These are phyloP conservation scores for Ichneumoninae sp. DNA, from an alignment of 2,888 invertebrate genomes.

Conservation along the genomic window DNA sequence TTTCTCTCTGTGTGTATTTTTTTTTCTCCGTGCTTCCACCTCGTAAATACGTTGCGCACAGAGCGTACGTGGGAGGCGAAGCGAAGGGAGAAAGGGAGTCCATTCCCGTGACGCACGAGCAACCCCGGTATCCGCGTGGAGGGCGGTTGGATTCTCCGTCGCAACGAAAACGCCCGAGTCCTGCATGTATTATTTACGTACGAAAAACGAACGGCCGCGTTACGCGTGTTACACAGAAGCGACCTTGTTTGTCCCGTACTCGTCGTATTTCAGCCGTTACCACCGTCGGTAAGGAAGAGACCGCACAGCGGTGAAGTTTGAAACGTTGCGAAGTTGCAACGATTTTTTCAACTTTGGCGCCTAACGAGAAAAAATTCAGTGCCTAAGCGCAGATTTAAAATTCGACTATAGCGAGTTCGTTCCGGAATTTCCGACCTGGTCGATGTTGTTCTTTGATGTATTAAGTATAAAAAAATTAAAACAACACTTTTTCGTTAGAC, in stretches of 20 bases:
- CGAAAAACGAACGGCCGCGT: constrained; percentile 50
- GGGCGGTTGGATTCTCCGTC: constrained; percentile 46
- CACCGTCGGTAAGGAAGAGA: too few species aligned
- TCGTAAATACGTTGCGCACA: constrained; percentile 68
- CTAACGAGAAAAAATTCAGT: too few species aligned
- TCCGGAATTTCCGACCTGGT: too few species aligned
- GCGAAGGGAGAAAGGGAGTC: constrained; percentile 59
- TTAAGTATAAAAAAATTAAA: too few species aligned
- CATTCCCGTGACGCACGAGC: constrained; percentile 65
- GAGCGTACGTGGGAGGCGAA: constrained; percentile 22
- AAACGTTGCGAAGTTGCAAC: too few species aligned
- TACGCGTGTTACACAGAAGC: constrained; percentile 10
- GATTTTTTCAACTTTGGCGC: too few species aligned
- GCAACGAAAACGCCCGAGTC: constrained; percentile 45
- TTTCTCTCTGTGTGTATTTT: not conserved
- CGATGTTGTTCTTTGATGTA: too few species aligned
- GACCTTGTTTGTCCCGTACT: not conserved
- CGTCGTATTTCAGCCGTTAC: not conserved
- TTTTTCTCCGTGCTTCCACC: constrained; percentile 13
- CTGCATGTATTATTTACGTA: constrained; percentile 72
- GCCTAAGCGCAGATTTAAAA: too few species aligned
- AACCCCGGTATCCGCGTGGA: constrained; percentile 35
- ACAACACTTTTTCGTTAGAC: too few species aligned
- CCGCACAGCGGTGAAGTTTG: too few species aligned
- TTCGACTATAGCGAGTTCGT: too few species aligned